Conservation (phyloP, 2,888 invertebrate genomes). For the Cinara cedri region DNA sequence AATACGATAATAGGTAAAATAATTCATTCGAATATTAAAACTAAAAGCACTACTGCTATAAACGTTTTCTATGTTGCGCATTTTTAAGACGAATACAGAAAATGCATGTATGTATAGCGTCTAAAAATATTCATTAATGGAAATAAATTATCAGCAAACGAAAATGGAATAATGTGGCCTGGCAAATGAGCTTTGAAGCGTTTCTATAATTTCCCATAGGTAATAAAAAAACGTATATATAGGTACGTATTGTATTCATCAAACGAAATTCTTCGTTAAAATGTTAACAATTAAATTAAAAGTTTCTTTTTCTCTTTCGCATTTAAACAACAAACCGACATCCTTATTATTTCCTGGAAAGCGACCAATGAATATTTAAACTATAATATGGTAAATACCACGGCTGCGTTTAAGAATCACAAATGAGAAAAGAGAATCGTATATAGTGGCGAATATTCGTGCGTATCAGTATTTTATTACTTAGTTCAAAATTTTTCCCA, state of each 20-base stretch:
- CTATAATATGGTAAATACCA: neutral
- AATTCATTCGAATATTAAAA: too few relatives aligned
- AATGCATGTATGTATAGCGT: too few relatives aligned
- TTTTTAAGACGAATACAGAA: too few relatives aligned
- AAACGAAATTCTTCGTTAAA: neutral
- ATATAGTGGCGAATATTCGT: neutral
- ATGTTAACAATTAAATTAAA: slow-evolving; percentile 7
- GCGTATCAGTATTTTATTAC: neutral
- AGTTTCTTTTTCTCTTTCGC: neutral
- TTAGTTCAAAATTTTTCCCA: neutral
- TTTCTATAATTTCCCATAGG: slow-evolving; percentile 25
- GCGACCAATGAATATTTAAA: slow-evolving; percentile 26
- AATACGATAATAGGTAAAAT: too few relatives aligned
- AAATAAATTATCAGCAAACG: too few relatives aligned
- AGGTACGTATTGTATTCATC: too few relatives aligned
- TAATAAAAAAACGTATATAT: slow-evolving; percentile 14
- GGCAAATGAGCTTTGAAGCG: too few relatives aligned
- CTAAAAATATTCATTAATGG: too few relatives aligned
- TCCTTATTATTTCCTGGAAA: neutral
- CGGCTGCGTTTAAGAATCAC: neutral
- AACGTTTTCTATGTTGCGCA: too few relatives aligned
- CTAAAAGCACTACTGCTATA: too few relatives aligned
- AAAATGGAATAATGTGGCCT: too few relatives aligned
- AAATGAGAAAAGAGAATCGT: neutral
- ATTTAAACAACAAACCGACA: neutral